Evolutionary conservation across 2,888 invertebrate genomes (phyloP), one percentile per base, ranked within the genome.

Genomic region (Nomada fucata): DNA sequence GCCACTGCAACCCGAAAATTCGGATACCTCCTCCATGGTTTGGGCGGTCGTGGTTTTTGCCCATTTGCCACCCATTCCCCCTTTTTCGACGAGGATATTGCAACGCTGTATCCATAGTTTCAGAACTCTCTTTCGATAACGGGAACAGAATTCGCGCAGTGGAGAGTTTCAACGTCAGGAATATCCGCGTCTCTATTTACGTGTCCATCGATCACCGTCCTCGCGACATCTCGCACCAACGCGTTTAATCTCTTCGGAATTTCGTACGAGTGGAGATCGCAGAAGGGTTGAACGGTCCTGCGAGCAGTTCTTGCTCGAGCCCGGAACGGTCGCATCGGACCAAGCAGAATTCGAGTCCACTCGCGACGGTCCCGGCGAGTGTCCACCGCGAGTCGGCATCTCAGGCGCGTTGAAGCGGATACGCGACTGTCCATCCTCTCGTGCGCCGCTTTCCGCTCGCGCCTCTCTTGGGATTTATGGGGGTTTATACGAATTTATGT

Each of bases 401-500:
- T 73, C 80, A 57, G 26, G 80, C 79, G 79, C 70, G 76, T 77
- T 76, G 72, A 77, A 76, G 79, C 68, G 82, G 77, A 79, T 74
- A 79, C 76, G 73, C 83, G 84, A 86, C 87, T 79, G 87, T 89
- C 86, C 81, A 85, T 88, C 86, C 82, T 77, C 82, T 74, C 76
- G 55, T 75, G 84, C 86, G 89, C 87, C 89, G 89, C 86, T 84
- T 88, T 84, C 84, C 86, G 85, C 87, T 91, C 87, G 86, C 90
- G 86, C 90, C 90, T 86, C 88, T 83, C 86, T 77, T 75, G 89
- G 83, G 90, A 91, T 91, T 91, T 91, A 91, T 91, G 90, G 89
- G 82, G 90, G 90, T 91, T 90, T 89, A 82, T 77, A 82, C 84
- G 89, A 90, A 91, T 91, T 91, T 91, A 91, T 91, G 90, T 88